phyloP scores from a whole-genome alignment of 2,113 vertebrate species.

The Scartelaos histophorus region DNA sequence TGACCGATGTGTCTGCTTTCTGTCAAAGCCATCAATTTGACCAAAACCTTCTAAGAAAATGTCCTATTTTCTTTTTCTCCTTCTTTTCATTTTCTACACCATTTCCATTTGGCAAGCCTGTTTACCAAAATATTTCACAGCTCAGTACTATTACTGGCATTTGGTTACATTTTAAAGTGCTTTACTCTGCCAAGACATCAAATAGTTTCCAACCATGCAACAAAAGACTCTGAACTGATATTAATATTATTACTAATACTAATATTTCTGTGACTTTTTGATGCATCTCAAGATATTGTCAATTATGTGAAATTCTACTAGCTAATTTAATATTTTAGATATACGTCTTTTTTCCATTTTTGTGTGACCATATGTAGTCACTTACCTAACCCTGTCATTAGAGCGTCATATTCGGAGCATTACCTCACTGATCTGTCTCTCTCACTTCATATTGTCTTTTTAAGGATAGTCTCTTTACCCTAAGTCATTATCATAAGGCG shows the following conservation, averaged over 20 bases:
- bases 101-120: conserved; percentile 5
- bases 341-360: background rate
- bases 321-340: background rate
- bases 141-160: conserved; percentile 7
- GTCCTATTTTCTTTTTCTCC: background rate
- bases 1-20: background rate
- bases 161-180: background rate
- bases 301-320: background rate
- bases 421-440: conserved; percentile 53
- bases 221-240: conserved; percentile 4
- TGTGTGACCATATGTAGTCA: conserved; percentile 28
- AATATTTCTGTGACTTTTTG: background rate
- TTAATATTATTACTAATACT: too few species aligned
- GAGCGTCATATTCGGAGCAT: conserved; percentile 49
- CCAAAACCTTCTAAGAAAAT: conserved; percentile 1
- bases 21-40: conserved; percentile 6
- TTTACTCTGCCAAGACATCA: background rate
- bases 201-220: conserved; percentile 8
- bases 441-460: conserved; percentile 26
- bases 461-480: conserved; percentile 38
- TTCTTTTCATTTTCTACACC: conserved; percentile 2
- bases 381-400: conserved; percentile 58
- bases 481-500: conserved; percentile 44
- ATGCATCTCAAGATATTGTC: too few species aligned
- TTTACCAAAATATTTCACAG: background rate